Percentiles rank a stretch among this genome's conserved stretches.
These are phyloP conservation scores for Aethes cnicana DNA, from an alignment of 2,888 invertebrate species.

Conservation along the genomic window DNA sequence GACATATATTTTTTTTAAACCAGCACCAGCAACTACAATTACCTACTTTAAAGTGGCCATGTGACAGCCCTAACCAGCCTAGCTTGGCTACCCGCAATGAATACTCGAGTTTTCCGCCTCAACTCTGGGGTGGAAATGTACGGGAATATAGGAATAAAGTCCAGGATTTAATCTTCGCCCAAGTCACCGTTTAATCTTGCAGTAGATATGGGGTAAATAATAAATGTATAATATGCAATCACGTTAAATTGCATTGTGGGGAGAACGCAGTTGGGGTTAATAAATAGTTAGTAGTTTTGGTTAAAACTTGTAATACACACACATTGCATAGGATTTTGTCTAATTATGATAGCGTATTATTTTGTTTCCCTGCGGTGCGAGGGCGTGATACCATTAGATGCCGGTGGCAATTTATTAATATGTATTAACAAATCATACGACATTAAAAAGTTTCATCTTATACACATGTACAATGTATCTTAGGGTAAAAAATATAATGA, in stretches of 20 bases:
- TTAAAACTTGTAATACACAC: constrained; percentile 24
- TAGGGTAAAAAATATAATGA: too few relatives aligned
- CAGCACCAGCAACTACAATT: too few relatives aligned
- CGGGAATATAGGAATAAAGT: constrained; percentile 78
- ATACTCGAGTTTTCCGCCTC: constrained; percentile 75
- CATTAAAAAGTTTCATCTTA: background rate
- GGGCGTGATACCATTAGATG: background rate
- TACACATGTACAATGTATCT: constrained; percentile 3
- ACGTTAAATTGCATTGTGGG: constrained; percentile 68
- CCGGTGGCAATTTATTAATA: background rate
- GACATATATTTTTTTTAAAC: background rate
- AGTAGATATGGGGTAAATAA: constrained; percentile 76
- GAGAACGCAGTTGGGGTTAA: constrained; percentile 23
- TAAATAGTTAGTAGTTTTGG: constrained; percentile 28
- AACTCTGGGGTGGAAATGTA: constrained; percentile 70
- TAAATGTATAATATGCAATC: constrained; percentile 73
- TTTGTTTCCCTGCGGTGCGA: constrained; percentile 2
- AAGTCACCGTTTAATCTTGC: constrained; percentile 78
- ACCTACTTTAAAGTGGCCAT: background rate
- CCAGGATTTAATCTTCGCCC: constrained; percentile 77
- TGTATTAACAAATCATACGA: background rate
- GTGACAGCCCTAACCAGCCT: constrained; percentile 58
- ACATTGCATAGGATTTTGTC: constrained; percentile 15
- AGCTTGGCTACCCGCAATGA: constrained; percentile 73
- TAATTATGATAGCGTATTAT: constrained; percentile 12